Evolutionary conservation across 2,113 vertebrate species (phyloP), one percentile per base, ranked within the genome.

Genomic region (Salminus brasiliensis): DNA sequence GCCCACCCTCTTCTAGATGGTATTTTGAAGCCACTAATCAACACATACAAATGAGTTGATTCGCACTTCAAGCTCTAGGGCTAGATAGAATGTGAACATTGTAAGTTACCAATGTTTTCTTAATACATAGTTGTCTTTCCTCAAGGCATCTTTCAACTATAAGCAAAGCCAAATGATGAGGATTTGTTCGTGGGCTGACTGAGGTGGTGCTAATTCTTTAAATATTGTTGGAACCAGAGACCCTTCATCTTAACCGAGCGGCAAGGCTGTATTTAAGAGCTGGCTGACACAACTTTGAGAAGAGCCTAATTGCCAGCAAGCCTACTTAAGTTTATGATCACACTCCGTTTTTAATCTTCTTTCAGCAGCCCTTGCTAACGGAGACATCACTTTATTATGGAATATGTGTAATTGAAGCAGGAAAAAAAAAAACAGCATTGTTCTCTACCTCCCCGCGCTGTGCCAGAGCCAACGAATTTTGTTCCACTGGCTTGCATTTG

Each of bases 401-500:
- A 39, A 66, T 21, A 36, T 39, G 11, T 11, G 21, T n/a, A 66
- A 66, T 4, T 11, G 62, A 65, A 66, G 29, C 60, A 63, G 12
- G 29, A 74, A 73, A 74, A 74, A 73, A 74, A 45, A 49, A 1
- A 32, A 43, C 12, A 52, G 21, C 68, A 8, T 41, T 45, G 0
- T 12, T 47, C 43, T 63, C n/a, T 32, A 13, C 11, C 12, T 74
- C 16, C 34, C 3, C 63, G 41, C 23, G 30, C 45, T 18, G 18
- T 32, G 25, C 12, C 16, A 53, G 39, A 65, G 73, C 73, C 60
- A 11, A 49, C 23, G 7, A 21, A 16, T 57, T 65, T 34, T 53
- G 62, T 21, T 59, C 39, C 8, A 41, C 52, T 73, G 32, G 0
- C 21, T 45, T 21, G 52, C 36, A 30, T 59, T 69, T 60, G 39